These are phyloP conservation scores for Corvus moneduloides DNA, from an alignment of 2,113 vertebrate genomes.

Conservation along the genomic window DNA sequence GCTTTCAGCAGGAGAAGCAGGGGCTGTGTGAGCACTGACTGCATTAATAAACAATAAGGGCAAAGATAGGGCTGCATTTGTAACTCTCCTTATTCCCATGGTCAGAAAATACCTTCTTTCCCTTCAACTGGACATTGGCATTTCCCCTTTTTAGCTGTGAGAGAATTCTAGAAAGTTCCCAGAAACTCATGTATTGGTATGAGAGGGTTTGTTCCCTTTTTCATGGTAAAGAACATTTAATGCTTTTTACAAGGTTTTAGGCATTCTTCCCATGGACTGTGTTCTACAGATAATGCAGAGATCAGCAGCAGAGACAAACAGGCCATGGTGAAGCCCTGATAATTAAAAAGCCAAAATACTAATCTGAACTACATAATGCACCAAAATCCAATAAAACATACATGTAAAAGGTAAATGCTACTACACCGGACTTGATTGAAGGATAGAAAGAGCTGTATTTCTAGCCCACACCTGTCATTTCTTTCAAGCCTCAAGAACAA, in stretches of 20 bases:
- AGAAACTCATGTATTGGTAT: neutral
- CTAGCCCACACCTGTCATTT: fast-evolving
- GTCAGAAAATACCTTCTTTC: neutral
- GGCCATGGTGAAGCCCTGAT: neutral
- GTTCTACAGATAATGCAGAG: neutral
- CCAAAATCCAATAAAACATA: neutral
- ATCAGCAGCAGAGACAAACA: neutral
- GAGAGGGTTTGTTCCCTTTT: neutral
- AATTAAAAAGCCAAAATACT: neutral
- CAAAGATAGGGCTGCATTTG: neutral
- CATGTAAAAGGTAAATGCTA: neutral
- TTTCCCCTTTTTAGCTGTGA: neutral
- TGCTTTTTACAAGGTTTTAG: neutral
- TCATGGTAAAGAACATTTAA: neutral
- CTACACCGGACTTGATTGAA: neutral
- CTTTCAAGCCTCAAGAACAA: neutral
- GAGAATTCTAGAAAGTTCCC: neutral
- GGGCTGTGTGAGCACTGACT: neutral
- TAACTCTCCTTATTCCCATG: neutral
- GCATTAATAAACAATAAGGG: neutral
- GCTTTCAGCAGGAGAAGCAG: neutral
- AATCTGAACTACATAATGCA: neutral
- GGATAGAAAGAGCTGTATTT: neutral
- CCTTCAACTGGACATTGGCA: neutral
- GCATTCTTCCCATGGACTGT: neutral